Base-by-base conservation (phyloP, 1,140 invertebrate species). In the Achroia grisella region DNA sequence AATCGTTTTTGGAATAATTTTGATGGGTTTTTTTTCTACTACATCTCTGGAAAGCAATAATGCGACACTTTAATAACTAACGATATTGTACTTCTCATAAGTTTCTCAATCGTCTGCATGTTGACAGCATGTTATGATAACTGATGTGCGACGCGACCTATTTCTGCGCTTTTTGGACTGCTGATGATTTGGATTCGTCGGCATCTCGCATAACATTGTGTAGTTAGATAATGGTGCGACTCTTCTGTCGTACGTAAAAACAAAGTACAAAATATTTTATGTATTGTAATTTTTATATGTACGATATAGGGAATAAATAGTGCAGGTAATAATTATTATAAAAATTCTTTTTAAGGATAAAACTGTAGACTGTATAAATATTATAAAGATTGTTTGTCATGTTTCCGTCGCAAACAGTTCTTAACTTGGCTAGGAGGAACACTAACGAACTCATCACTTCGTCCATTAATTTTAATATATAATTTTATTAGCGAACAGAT, bases 191-290 rank as follows among this genome's bases (percentile, higher is more conserved):
- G 39, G 9, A 42, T 52, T 52, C 44, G 46, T 55, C 56, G 56
- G 60, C 57, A 57, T 61, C 56, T 61, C 62, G 47, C 62, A 56
- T 52, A 35, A 40, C 34, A 39, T 53, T 60, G 54, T 74, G 61
- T 72, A 78, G 63, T 72, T 74, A 73, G 65, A 71, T 68, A 62
- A 73, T 62, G 48, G 65, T 81, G 56, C 72, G 77, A 66, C 68
- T 49, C 45, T 59, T 54, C 56, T 60, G 73, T 74, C 80, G 74
- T 75, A 56, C 67, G 60, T 62, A 62, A 72, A 63, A 77, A 71
- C 60, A 78, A 81, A 85, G 81, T 85, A 85, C 81, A 85, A 85
- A 84, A 80, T 84, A 84, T 80, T 79, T 80, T 81, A 82, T 84
- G 76, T 80, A 76, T 75, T 64, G 73, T 82, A 82, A 82, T 80